These are phyloP conservation scores for Copidosoma floridanum DNA, from an alignment of 1,140 invertebrate genomes.

Conservation along the genomic window DNA sequence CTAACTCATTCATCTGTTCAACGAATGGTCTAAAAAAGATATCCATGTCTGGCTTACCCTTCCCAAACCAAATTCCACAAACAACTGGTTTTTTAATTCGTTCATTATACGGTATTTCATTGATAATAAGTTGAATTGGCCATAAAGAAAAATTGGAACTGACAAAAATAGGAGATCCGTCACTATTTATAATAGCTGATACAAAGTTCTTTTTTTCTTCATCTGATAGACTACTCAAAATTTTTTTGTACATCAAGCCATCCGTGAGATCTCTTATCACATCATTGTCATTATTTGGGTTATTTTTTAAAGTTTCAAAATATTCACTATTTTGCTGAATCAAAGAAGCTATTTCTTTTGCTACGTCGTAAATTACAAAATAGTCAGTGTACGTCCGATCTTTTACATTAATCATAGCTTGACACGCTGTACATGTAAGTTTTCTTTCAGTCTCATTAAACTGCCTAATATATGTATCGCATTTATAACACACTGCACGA, in stretches of 20 bases:
- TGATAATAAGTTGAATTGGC: neutral
- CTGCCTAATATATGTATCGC: neutral
- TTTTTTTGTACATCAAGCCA: conserved; percentile 12
- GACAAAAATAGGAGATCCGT: conserved; percentile 16
- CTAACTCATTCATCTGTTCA: conserved; percentile 24
- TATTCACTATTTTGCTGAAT: neutral
- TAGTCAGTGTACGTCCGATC: neutral
- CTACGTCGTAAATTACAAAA: neutral
- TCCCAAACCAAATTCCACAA: conserved; percentile 26
- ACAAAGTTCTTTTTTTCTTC: conserved; percentile 9
- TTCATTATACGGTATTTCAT: conserved; percentile 21
- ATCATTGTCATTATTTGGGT: neutral
- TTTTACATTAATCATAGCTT: neutral
- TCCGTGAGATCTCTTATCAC: neutral
- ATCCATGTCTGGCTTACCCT: conserved; percentile 25
- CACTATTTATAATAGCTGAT: conserved; percentile 25
- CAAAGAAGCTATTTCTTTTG: neutral
- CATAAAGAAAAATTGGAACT: neutral
- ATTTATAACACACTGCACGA: conserved; percentile 4
- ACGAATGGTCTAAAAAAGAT: conserved; percentile 28
- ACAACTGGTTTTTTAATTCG: conserved; percentile 18
- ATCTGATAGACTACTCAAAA: conserved; percentile 11
- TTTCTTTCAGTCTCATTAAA: neutral
- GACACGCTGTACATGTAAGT: neutral
- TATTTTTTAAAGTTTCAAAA: neutral